A percentile compares a stretch with the other conserved stretches of the same genome.
These are phyloP conservation scores for Cyanoramphus novaezelandiae DNA, from an alignment of 2,113 vertebrate species.

Conservation along the genomic window DNA sequence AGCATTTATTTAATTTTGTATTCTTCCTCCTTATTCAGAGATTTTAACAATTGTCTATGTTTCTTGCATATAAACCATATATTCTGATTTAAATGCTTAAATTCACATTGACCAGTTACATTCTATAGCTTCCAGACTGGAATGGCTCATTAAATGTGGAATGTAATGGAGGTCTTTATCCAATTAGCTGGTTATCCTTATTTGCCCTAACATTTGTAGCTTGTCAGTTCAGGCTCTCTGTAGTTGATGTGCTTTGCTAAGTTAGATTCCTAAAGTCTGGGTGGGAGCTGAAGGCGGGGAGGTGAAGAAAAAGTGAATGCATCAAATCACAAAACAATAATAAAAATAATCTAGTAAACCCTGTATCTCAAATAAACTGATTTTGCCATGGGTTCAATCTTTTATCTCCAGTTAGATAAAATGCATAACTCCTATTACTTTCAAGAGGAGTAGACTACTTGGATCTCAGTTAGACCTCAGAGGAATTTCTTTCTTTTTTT, in stretches of 20 bases:
- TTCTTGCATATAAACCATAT: not conserved
- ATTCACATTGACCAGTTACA: not conserved
- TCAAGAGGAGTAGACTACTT: not conserved
- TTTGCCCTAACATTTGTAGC: not conserved
- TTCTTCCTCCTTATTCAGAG: not conserved
- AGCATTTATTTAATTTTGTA: not conserved
- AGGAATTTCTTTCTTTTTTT: not conserved
- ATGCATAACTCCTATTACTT: not conserved
- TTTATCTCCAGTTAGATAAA: not conserved
- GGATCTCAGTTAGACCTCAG: not conserved
- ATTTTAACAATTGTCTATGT: not conserved
- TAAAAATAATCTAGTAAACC: not conserved
- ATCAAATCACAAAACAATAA: not conserved
- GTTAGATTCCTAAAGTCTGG: not conserved
- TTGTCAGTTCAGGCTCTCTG: not conserved
- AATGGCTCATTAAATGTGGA: not conserved
- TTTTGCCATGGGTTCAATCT: not conserved
- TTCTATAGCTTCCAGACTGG: not conserved
- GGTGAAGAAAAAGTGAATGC: not conserved
- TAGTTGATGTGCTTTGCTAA: not conserved
- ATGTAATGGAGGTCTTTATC: not conserved
- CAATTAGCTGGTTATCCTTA: not conserved
- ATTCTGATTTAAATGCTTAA: not conserved
- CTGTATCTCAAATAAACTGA: not conserved
- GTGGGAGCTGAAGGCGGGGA: fast-evolving